Evolutionary conservation across 2,888 invertebrate species (phyloP), one percentile per base, ranked within the genome.

Genomic region (Choristoneura rosaceana): DNA sequence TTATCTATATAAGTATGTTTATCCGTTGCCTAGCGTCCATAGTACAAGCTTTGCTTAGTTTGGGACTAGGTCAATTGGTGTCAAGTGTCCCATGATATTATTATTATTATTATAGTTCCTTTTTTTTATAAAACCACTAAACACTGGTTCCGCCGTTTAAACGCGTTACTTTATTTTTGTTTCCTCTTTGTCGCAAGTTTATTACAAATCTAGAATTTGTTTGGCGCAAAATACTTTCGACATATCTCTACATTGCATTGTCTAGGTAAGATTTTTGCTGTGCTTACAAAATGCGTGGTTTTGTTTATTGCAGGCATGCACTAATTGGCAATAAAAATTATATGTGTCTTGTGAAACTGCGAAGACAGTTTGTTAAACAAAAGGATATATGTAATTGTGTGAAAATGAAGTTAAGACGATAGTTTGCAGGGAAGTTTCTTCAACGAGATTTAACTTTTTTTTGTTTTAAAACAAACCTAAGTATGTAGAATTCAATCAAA

Each of bases 261-360:
- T 45, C 34, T 47, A 47, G 52, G 50, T 34, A 14, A 65, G 4
- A 25, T 50, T 34, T 63, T 58, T 59, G 38, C 25, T 17, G 64
- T 47, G 58, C 43, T 66, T 71, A 55, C 71, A 52, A 61, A 65
- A 60, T 50, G 38, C 15, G 38, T 58, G 14, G 38, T 14, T 60
- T 38, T 64, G 33, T 65, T 65, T 41, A 17, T 59, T 14, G 50
- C 41, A 50, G 12, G 41, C 25, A 38, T 70, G 10, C 45, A 70
- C 65, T 71, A 71, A 66, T 71, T 66, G 50, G 38, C 15, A 33
- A 52, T 52, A 60, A 52, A 43, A 52, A 34, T 38, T n/a, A 34
- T 15, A 47, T 15, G 38, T 15, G 45, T 14, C 38, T 66, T 66
- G n/a, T 55, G 55, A 43, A 45, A 62, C 43, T 43, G 33, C 34